phyloP scores from a whole-genome alignment of 2,888 invertebrate species.

The Lochmaea capreae region DNA sequence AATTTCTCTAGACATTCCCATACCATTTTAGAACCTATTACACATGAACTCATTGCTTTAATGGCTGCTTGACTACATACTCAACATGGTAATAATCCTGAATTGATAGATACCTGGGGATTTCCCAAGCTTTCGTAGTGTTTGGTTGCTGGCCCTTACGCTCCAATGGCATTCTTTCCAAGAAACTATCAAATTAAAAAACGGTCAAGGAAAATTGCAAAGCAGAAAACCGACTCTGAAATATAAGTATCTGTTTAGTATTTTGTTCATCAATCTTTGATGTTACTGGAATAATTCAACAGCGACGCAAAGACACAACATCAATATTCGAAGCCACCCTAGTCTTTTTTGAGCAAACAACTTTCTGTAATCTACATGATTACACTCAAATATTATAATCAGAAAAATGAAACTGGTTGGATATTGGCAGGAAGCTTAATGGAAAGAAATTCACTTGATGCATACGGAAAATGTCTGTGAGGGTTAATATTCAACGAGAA shows the following conservation, averaged over 20 bases:
- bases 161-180: too few species aligned
- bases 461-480: conserved; percentile 22
- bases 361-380: conserved; percentile 34
- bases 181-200: neutral
- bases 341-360: conserved; percentile 33
- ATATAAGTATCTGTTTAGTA: conserved; percentile 28
- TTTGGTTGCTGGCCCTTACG: too few species aligned
- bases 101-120: too few species aligned
- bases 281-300: conserved; percentile 30
- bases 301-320: conserved; percentile 26
- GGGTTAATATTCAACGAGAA: conserved; percentile 15
- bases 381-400: conserved; percentile 36
- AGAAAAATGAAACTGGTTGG: conserved; percentile 32
- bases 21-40: too few species aligned
- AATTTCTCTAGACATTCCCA: too few species aligned
- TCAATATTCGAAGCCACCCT: conserved; percentile 31
- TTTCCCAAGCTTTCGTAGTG: too few species aligned
- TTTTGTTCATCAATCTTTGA: conserved; percentile 33
- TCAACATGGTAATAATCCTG: too few species aligned
- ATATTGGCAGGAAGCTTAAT: conserved; percentile 28
- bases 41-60: too few species aligned
- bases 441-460: conserved; percentile 32
- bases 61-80: too few species aligned
- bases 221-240: neutral
- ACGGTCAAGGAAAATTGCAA: neutral